Base-by-base conservation (phyloP, 2,113 vertebrate species). In the Urocynchramus pylzowi region DNA sequence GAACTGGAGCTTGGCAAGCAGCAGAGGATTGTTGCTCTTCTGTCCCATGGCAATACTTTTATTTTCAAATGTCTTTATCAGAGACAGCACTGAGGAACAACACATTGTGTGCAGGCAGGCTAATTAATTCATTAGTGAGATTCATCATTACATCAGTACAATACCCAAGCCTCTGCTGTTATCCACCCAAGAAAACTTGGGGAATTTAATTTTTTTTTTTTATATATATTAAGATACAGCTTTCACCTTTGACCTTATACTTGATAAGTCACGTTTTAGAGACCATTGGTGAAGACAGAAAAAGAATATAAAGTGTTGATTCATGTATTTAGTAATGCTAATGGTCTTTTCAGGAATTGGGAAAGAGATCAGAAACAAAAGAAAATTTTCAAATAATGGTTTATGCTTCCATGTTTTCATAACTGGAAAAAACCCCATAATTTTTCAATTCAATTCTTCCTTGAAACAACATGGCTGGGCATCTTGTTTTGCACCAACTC, bases 101-200 rank as follows among this genome's bases (percentile, higher is more conserved):
- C 54, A 42, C 41, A 45, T 75, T 70, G 60, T 71, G 57, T 4
- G 22, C 56, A 80, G 77, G 77, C 86, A 67, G 65, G 27, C n/a
- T 83, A 95, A 93, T 87, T 87, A 94, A 76, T 87, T 74, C 4
- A 7, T 91, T 85, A 88, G 45, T 61, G 94, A 90, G 63, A 41
- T 69, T 92, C 91, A 80, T 83, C 56, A 80, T 37, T 86, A 37
- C 31, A 85, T 81, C 69, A 79, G 50, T 64, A 49, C 35, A 50
- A 71, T 41, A 70, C 31, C 28, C 18, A 20, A 65, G 16, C 31
- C 30, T 92, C 41, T 68, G 53, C 27, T 45, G 35, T 35, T 64
- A 56, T 47, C 30, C 59, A 80, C 54, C 15, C 56, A 68, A 60
- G 35, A 91, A 78, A 78, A 41, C 4, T 4, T 49, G 50, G 16